Percentiles rank a stretch among this genome's conserved stretches.
These are phyloP conservation scores for Acanthis flammea DNA, from an alignment of 2,797 vertebrate species.

Conservation along the genomic window DNA sequence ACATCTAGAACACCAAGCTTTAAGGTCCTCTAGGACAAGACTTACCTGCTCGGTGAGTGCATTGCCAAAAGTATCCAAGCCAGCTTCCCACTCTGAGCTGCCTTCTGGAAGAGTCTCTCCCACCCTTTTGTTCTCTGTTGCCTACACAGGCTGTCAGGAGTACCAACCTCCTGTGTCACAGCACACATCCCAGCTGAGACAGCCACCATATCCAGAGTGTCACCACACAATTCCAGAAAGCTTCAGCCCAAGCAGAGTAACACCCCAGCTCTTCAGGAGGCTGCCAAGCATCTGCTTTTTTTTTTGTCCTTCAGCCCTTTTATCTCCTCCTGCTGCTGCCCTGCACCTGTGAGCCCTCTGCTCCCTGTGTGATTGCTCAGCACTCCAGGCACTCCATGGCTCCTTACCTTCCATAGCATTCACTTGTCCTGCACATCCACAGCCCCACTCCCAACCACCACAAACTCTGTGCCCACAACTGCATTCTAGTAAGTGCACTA, in stretches of 20 bases:
- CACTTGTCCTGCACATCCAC: background rate
- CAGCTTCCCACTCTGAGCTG: background rate
- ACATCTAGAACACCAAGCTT: background rate
- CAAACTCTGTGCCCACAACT: background rate
- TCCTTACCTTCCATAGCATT: background rate
- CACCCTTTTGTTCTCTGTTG: background rate
- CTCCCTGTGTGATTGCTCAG: background rate
- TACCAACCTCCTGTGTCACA: background rate
- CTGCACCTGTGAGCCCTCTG: background rate
- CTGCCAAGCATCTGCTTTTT: background rate
- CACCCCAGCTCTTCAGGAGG: fast-evolving
- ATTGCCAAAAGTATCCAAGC: background rate
- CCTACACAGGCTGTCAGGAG: background rate
- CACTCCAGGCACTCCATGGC: background rate
- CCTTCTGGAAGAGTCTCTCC: background rate
- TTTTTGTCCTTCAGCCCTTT: background rate
- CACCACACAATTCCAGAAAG: background rate
- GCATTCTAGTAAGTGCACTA: background rate
- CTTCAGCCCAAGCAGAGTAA: background rate
- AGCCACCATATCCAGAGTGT: background rate
- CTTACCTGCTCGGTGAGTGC: background rate
- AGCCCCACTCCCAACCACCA: too few relatives aligned
- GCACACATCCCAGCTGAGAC: background rate
- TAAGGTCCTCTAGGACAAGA: background rate
- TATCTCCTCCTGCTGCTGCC: background rate